Evolutionary conservation across 2,888 invertebrate species (phyloP), one percentile per base, ranked within the genome.

Genomic region (Trilocha varians): DNA sequence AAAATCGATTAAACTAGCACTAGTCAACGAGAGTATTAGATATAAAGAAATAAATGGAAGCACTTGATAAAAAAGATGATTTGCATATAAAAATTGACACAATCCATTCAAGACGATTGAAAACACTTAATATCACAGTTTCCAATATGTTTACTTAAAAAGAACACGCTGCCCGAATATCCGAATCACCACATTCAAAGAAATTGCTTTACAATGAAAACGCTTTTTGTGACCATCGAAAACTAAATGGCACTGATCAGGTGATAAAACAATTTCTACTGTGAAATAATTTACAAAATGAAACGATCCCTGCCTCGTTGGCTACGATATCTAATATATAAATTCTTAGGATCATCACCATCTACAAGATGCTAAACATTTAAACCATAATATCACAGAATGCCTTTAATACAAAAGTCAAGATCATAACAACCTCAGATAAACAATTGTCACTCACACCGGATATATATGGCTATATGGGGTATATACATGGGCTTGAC

Each of bases 111-210:
- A 68, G 57, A 66, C 54, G 65, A 79, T 83, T 80, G 83, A 80
- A 84, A 83, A 80, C 78, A 80, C 70, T 72, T 65, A 79, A 80
- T 85, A 85, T 85, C 85, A 85, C 85, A 85, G 84, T 83, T 84
- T 80, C 70, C 83, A 83, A 84, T 79, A 78, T 73, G 75, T 57
- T 65, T 62, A 67, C 64, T 56, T 60, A 57, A 56, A 46, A 51
- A 57, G 62, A 60, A 53, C 47, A 52, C 55, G 55, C 42, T 42
- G 35, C 18, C 38, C 38, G 44, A 50, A 49, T 42, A 58, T 55
- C 54, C 51, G 47, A 65, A 63, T 64, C 56, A 61, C 61, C 62
- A 48, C 46, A 61, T 53, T 43, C 47, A 43, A 59, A 55, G 60
- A 66, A 72, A 70, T 68, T 68, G 60, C 59, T 25, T 59, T 52